These are phyloP conservation scores for Epinephelus fuscoguttatus DNA, from an alignment of 2,113 vertebrate species.

Conservation along the genomic window DNA sequence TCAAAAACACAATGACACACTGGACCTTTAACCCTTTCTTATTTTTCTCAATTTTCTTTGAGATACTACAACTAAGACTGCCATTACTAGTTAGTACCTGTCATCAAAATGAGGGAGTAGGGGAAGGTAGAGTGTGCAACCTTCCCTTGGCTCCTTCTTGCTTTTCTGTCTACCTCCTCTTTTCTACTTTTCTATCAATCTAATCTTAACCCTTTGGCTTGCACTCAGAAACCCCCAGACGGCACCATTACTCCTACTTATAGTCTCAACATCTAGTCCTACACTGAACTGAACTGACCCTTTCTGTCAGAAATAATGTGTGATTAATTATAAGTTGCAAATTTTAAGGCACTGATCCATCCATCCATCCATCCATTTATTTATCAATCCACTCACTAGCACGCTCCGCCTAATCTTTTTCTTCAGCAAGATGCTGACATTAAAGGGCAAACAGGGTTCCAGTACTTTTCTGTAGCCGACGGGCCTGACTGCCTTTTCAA, in stretches of 20 bases:
- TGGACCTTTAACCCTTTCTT: not conserved
- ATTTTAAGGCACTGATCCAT: conserved; percentile 8
- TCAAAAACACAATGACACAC: too few species aligned
- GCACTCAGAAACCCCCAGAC: too few species aligned
- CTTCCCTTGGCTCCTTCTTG: too few species aligned
- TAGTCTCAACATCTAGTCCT: too few species aligned
- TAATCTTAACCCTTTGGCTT: too few species aligned
- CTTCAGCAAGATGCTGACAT: not conserved
- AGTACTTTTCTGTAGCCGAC: not conserved
- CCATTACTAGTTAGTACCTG: not conserved
- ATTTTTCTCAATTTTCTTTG: not conserved
- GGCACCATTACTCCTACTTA: too few species aligned
- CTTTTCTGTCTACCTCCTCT: too few species aligned
- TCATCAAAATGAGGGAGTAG: too few species aligned
- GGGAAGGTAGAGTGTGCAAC: too few species aligned
- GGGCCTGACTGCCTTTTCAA: not conserved
- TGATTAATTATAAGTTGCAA: not conserved
- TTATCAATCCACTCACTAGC: not conserved
- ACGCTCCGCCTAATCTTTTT: not conserved
- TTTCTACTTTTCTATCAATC: too few species aligned
- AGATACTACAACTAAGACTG: not conserved
- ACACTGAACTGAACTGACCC: not conserved
- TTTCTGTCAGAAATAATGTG: not conserved
- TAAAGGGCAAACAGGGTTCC: not conserved
- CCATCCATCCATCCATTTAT: not conserved